phyloP scores from a whole-genome alignment of 1,140 invertebrate species.

The Micrasema minimum region DNA sequence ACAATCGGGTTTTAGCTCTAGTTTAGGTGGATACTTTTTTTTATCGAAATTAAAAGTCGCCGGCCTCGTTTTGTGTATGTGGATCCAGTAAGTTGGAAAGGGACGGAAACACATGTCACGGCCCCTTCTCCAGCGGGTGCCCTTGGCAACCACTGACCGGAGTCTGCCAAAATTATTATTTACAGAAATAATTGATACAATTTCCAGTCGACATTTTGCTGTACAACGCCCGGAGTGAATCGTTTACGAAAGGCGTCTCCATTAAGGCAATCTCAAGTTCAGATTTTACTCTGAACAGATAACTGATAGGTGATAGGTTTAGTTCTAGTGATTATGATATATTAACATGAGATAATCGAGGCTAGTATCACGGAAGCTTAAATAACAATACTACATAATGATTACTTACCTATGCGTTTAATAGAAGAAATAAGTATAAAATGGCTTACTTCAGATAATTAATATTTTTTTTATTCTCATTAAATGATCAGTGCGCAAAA shows the following conservation, averaged over 20 bases:
- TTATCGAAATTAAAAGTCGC: slow-evolving; percentile 28
- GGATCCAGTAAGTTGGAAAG: not conserved
- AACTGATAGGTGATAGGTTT: no score
- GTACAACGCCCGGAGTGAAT: not conserved
- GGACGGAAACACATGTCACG: slow-evolving; percentile 7
- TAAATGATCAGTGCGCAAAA: no score
- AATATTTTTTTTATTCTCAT: no score
- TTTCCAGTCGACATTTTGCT: not conserved
- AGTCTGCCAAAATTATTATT: slow-evolving; percentile 41
- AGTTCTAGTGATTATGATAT: no score
- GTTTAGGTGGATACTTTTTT: slow-evolving; percentile 23
- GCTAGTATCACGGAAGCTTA: no score
- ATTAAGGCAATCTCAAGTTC: not conserved
- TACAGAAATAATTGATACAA: slow-evolving; percentile 1
- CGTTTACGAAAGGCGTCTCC: not conserved
- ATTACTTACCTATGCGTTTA: no score
- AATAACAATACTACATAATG: no score
- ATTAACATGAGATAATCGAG: no score
- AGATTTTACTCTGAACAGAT: no score
- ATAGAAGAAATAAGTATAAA: no score
- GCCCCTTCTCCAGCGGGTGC: slow-evolving; percentile 17
- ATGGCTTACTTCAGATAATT: no score
- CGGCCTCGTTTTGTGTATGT: slow-evolving; percentile 17
- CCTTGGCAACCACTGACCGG: slow-evolving; percentile 36
- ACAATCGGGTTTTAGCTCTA: slow-evolving; percentile 36